A percentile compares a stretch with the other conserved stretches of the same genome.
phyloP scores from a whole-genome alignment of 2,888 invertebrate genomes.

The Autographa pulchrina region DNA sequence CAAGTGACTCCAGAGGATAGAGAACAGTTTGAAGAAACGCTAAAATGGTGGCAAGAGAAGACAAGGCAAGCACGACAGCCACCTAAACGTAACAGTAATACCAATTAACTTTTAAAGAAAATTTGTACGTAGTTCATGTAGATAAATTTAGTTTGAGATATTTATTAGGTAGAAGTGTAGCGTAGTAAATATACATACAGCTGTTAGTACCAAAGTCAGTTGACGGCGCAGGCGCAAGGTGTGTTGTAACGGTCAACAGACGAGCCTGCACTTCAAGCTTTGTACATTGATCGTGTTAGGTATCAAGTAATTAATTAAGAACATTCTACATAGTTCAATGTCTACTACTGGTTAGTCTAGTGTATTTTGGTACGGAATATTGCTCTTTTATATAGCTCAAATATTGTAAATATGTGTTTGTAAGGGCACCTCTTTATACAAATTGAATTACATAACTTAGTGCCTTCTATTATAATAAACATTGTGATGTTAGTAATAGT shows the following conservation, averaged over 20 bases:
- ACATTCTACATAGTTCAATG: slow-evolving; percentile 45
- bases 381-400: slow-evolving; percentile 39
- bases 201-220: slow-evolving; percentile 86
- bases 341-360: slow-evolving; percentile 14
- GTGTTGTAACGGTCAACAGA: slow-evolving; percentile 80
- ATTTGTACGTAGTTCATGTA: slow-evolving; percentile 47
- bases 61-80: slow-evolving; percentile 77
- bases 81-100: slow-evolving; percentile 63
- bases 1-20: slow-evolving; percentile 86
- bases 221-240: slow-evolving; percentile 83
- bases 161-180: slow-evolving; percentile 70
- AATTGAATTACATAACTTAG: slow-evolving; percentile 67
- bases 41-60: slow-evolving; percentile 88
- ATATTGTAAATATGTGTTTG: slow-evolving; percentile 53
- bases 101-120: slow-evolving; percentile 46
- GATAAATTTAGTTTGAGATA: slow-evolving; percentile 64
- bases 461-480: slow-evolving; percentile 78
- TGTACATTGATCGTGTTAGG: slow-evolving; percentile 51
- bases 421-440: slow-evolving; percentile 76
- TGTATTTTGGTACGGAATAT: slow-evolving; percentile 10
- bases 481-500: slow-evolving; percentile 80
- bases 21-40: slow-evolving; percentile 86
- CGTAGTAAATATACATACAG: slow-evolving; percentile 77
- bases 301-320: slow-evolving; percentile 34
- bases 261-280: slow-evolving; percentile 63